Conservation (phyloP, 2,888 invertebrate genomes). For the Busseola fusca region DNA sequence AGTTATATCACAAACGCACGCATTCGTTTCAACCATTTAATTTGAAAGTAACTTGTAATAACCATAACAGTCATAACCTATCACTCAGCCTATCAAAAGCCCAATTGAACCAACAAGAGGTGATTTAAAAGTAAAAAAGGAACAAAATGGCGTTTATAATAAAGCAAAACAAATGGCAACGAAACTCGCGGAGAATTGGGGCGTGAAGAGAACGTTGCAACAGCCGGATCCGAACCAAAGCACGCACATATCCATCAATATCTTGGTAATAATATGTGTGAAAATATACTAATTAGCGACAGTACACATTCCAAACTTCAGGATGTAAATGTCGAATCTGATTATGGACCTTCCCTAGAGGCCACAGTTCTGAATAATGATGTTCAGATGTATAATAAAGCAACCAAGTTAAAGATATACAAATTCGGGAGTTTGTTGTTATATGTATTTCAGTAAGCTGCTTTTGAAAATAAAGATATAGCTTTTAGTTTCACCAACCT, state of each 20-base stretch:
- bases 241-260: slow-evolving; percentile 61
- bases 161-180: slow-evolving; percentile 77
- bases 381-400: not conserved
- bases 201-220: slow-evolving; percentile 82
- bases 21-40: slow-evolving; percentile 47
- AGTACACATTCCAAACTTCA: slow-evolving; percentile 3
- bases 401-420: not conserved
- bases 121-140: slow-evolving; percentile 54
- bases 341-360: not conserved
- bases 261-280: slow-evolving; percentile 32
- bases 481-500: not conserved
- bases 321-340: slow-evolving; percentile 13
- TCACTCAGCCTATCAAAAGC: slow-evolving; percentile 54
- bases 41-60: slow-evolving; percentile 60
- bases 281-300: slow-evolving; percentile 33
- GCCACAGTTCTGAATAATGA: not conserved
- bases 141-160: slow-evolving; percentile 52
- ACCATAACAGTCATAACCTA: slow-evolving; percentile 53
- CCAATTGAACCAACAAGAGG: slow-evolving; percentile 59
- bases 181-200: slow-evolving; percentile 76
- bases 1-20: slow-evolving; percentile 60
- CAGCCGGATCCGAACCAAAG: slow-evolving; percentile 75
- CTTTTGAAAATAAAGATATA: not conserved
- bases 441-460: not conserved
- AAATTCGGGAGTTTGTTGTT: not conserved